Conservation (phyloP, 2,888 invertebrate genomes). For the Ochropacha duplaris region DNA sequence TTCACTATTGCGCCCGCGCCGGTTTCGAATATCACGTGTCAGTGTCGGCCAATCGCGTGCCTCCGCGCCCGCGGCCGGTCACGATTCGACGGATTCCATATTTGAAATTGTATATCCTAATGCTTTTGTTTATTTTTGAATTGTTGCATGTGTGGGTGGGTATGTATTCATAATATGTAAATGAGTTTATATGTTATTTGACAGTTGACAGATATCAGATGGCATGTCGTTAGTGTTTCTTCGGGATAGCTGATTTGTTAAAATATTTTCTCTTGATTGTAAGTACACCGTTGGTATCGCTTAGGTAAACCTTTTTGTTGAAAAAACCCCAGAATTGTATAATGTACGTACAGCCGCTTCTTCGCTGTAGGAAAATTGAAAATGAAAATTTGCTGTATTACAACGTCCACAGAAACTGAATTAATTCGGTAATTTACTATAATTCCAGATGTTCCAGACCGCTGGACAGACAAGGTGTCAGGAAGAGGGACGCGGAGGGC, state of each 20-base stretch:
- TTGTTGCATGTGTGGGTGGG: slow-evolving; percentile 20
- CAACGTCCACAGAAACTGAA: too few species aligned
- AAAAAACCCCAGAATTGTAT: too few species aligned
- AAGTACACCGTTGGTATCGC: not conserved
- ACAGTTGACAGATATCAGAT: not conserved
- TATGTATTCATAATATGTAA: not conserved
- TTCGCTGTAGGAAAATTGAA: too few species aligned
- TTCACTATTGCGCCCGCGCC: slow-evolving; percentile 28
- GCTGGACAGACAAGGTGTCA: too few species aligned
- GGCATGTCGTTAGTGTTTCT: not conserved
- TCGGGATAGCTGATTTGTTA: not conserved
- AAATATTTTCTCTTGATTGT: not conserved
- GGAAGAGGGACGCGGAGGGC: too few species aligned
- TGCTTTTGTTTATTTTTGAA: slow-evolving; percentile 39
- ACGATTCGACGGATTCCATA: slow-evolving; percentile 67
- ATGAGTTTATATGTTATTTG: not conserved
- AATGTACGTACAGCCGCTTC: too few species aligned
- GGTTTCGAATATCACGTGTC: slow-evolving; percentile 26
- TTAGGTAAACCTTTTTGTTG: too few species aligned
- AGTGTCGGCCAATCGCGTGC: slow-evolving; percentile 53
- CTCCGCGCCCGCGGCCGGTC: slow-evolving; percentile 55
- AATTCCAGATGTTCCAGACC: too few species aligned
- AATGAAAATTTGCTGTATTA: too few species aligned
- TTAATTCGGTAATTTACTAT: too few species aligned
- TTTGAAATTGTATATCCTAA: slow-evolving; percentile 54